These are phyloP conservation scores for Xiphophorus hellerii DNA, from an alignment of 2,113 vertebrate species.

Conservation along the genomic window DNA sequence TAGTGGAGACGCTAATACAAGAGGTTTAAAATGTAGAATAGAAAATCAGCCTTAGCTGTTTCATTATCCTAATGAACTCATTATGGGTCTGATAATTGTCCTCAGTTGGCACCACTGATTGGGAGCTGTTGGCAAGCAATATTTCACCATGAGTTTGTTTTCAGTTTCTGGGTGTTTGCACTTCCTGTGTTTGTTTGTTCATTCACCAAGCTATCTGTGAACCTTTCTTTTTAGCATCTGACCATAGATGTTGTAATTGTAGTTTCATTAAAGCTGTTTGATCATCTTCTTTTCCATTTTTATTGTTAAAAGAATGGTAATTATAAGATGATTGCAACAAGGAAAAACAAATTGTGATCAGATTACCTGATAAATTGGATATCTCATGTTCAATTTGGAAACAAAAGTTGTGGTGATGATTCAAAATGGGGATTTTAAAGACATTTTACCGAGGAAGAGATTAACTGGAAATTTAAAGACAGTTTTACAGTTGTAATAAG, in stretches of 20 bases:
- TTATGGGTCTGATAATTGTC: conserved; percentile 69
- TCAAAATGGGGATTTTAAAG: conserved; percentile 30
- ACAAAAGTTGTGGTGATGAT: conserved; percentile 25
- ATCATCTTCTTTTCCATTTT: conserved; percentile 4
- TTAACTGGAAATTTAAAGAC: not conserved
- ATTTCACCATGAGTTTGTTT: conserved; percentile 50
- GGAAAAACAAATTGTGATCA: conserved; percentile 26
- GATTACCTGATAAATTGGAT: conserved; percentile 27
- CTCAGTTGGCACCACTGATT: conserved; percentile 56
- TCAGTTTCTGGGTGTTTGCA: conserved; percentile 16
- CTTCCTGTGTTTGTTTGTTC: conserved; percentile 1
- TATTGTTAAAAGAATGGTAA: conserved; percentile 25
- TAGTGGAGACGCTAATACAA: conserved; percentile 50
- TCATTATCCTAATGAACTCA: conserved; percentile 74
- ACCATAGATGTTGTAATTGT: too few relatives aligned
- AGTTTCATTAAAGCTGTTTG: conserved; percentile 36
- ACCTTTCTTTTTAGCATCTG: too few relatives aligned
- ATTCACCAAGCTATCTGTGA: conserved; percentile 1
- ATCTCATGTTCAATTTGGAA: conserved; percentile 29
- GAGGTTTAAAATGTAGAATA: conserved; percentile 60
- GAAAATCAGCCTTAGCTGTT: conserved; percentile 59
- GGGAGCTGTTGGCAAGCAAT: conserved; percentile 52
- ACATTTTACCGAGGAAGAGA: conserved; percentile 15
- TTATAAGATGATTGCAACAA: conserved; percentile 15
- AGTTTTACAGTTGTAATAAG: too few relatives aligned